phyloP scores from a whole-genome alignment of 2,888 invertebrate genomes.

The Coremacera marginata region DNA sequence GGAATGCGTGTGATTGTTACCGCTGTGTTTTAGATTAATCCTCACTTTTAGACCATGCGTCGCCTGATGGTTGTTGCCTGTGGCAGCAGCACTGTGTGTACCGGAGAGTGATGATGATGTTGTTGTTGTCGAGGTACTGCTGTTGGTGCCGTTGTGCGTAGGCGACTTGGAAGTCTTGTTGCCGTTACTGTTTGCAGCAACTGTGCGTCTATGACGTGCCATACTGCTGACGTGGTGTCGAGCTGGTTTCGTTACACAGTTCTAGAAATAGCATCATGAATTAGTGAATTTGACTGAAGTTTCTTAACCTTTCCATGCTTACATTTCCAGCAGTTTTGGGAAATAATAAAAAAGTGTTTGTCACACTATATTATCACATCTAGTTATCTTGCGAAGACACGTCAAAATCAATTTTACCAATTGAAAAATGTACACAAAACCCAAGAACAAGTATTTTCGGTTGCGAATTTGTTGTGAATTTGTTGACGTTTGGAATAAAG shows the following conservation, averaged over 20 bases:
- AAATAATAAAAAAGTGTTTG: too few species aligned
- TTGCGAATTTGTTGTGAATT: too few species aligned
- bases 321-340: too few species aligned
- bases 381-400: too few species aligned
- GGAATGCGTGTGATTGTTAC: not conserved
- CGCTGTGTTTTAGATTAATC: slow-evolving; percentile 4
- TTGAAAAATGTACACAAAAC: too few species aligned
- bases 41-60: not conserved
- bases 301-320: not conserved
- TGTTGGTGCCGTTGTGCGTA: not conserved
- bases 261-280: not conserved
- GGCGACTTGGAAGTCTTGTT: not conserved
- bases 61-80: slow-evolving; percentile 8
- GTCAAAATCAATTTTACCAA: too few species aligned
- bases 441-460: too few species aligned
- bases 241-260: not conserved
- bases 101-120: slow-evolving; percentile 3
- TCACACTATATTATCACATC: too few species aligned
- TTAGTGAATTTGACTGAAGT: not conserved
- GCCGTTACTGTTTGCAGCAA: not conserved
- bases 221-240: slow-evolving; percentile 15
- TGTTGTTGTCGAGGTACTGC: slow-evolving; percentile 21
- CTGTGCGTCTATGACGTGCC: slow-evolving; percentile 41
- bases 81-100: not conserved
- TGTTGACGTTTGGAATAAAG: too few species aligned